Conservation (phyloP, 53 echinoderm and acorn worm species). For the Astropecten irregularis region DNA sequence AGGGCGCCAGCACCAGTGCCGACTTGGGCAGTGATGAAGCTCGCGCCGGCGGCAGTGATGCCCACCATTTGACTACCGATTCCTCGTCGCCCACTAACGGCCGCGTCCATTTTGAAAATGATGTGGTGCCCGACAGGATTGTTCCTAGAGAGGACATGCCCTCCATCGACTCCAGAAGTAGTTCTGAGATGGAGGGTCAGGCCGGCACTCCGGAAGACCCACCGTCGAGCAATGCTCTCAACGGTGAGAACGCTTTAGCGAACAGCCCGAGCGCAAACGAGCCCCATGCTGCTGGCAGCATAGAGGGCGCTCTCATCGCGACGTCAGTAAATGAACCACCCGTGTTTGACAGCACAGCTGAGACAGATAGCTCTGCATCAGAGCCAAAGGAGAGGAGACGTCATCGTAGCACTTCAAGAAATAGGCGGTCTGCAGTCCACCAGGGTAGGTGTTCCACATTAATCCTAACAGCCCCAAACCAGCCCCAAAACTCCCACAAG, state of each 20-base stretch:
- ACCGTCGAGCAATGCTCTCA: not conserved
- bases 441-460: conserved; percentile 33
- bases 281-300: not conserved
- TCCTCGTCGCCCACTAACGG: conserved; percentile 6
- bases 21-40: not conserved
- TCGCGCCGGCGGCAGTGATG: not conserved
- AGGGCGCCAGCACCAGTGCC: conserved; percentile 1
- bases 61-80: no score
- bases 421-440: conserved; percentile 33
- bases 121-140: not conserved
- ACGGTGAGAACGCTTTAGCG: not conserved
- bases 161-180: not conserved
- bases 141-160: not conserved
- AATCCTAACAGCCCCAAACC: no score
- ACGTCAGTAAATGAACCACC: not conserved
- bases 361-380: not conserved
- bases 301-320: not conserved
- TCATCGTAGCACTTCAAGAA: conserved; percentile 64
- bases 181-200: conserved; percentile 6
- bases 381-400: conserved; percentile 50
- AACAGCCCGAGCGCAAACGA: not conserved
- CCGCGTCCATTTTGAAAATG: conserved; percentile 14
- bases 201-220: not conserved
- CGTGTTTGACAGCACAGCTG: not conserved
- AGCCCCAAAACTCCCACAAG: no score